A percentile compares a stretch with the other conserved stretches of the same genome.
These are phyloP conservation scores for Sylvicapra grimmia DNA, from an alignment of 2,113 vertebrate species.

Conservation along the genomic window DNA sequence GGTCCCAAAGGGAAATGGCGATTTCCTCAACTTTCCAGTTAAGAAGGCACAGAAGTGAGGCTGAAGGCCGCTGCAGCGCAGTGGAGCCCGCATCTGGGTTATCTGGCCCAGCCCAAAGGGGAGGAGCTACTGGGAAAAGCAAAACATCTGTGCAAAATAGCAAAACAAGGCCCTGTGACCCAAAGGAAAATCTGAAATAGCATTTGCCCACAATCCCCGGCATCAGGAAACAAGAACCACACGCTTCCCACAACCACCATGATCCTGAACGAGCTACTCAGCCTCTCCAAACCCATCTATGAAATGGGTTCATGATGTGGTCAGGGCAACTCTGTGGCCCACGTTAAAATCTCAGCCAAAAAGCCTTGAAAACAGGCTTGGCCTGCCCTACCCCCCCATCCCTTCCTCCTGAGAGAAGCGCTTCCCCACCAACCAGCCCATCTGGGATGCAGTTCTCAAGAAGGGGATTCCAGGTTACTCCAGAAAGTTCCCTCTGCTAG, in stretches of 20 bases:
- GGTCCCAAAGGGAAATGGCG: not conserved
- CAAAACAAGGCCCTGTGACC: not conserved
- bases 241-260: not conserved
- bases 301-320: not conserved
- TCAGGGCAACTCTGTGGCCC: not conserved
- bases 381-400: not conserved
- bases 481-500: not conserved
- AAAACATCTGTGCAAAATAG: not conserved
- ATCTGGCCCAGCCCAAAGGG: not conserved
- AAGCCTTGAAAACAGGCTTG: not conserved
- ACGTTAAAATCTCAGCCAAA: not conserved
- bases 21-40: not conserved
- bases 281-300: not conserved
- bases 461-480: not conserved
- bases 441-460: not conserved
- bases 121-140: not conserved
- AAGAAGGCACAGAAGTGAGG: not conserved
- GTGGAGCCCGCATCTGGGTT: not conserved
- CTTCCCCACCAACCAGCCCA: not conserved
- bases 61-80: too few relatives aligned
- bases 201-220: not conserved
- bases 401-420: not conserved
- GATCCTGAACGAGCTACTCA: not conserved
- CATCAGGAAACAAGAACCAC: not conserved
- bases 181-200: constrained; percentile 2